Evolutionary conservation across 1,140 invertebrate genomes (phyloP).

Genomic region (Daktulosphaira vitifoliae): DNA sequence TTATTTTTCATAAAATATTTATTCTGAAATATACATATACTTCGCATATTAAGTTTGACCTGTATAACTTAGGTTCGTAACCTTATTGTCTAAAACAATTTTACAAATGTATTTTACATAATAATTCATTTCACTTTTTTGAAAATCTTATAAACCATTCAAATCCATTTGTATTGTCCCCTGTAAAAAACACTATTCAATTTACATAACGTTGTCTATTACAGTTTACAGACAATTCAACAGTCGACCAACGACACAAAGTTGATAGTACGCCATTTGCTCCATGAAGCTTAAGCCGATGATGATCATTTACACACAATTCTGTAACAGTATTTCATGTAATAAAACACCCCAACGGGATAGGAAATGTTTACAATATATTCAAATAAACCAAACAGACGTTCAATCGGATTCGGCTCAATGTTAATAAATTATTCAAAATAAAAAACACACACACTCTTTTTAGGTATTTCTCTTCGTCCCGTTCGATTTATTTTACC

Average conservation of each 20-base stretch:
- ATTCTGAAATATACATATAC: no score
- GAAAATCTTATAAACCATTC: no score
- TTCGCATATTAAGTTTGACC: no score
- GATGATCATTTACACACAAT: conserved; percentile 16
- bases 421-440: conserved; percentile 25
- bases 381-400: conserved; percentile 31
- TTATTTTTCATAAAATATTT: no score
- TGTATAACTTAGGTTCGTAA: no score
- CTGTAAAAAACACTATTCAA: neutral
- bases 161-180: no score
- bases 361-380: conserved; percentile 10
- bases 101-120: no score
- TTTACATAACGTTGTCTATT: neutral
- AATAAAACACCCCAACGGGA: neutral
- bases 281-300: conserved; percentile 2
- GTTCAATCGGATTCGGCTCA: conserved; percentile 24
- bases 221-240: neutral
- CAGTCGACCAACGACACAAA: neutral
- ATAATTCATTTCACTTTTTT: no score
- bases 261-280: conserved; percentile 5
- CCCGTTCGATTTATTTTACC: conserved; percentile 11
- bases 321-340: neutral
- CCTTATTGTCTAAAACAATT: no score
- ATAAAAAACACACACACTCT: neutral
- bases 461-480: neutral